Evolutionary conservation across 2,113 vertebrate genomes (phyloP).

Genomic region (Sciurus niger): DNA sequence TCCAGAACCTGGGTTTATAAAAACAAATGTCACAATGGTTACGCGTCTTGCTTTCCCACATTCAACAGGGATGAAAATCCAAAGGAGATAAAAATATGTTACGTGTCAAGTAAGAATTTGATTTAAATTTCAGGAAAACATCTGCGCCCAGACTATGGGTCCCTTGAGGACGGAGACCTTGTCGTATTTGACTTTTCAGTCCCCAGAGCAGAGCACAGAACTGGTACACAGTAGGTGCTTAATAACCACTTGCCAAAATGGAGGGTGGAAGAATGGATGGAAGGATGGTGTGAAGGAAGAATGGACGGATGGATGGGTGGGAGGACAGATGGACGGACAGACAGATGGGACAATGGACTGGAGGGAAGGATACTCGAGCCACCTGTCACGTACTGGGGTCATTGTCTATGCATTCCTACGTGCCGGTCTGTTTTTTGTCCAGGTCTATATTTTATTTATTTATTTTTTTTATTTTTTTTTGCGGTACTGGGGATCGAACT

Average conservation of each 20-base stretch:
- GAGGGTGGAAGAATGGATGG: neutral
- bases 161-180: neutral
- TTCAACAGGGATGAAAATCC: conserved; percentile 32
- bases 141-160: neutral
- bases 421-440: neutral
- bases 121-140: conserved; percentile 67
- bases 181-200: neutral
- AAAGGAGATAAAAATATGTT: conserved; percentile 66
- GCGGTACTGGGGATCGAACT: too few species aligned
- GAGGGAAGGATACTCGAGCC: neutral
- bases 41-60: conserved; percentile 17
- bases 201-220: neutral
- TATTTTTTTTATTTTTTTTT: too few species aligned
- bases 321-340: neutral
- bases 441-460: neutral
- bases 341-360: too few species aligned
- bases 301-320: neutral
- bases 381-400: neutral
- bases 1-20: conserved; percentile 51
- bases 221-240: neutral
- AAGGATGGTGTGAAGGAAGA: neutral
- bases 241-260: neutral
- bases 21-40: conserved; percentile 59
- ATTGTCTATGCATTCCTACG: neutral
- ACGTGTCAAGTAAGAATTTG: neutral